Evolutionary conservation across 2,888 invertebrate species (phyloP).

Genomic region (Eristalis arbustorum): DNA sequence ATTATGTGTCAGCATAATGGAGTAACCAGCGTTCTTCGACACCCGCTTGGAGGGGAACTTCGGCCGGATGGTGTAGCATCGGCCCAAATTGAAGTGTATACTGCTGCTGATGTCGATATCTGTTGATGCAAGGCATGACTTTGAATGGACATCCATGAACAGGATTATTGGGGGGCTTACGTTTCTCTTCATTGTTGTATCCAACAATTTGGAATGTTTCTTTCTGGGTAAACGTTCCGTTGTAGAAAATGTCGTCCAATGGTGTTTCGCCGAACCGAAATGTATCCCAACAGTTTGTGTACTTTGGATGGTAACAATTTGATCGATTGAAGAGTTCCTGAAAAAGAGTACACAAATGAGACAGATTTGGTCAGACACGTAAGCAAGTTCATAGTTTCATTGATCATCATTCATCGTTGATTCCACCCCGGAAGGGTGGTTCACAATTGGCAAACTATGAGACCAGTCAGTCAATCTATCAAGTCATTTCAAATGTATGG

Average conservation of each 20-base stretch:
- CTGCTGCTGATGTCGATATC: conserved; percentile 81
- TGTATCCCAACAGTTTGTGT: conserved; percentile 82
- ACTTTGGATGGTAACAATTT: conserved; percentile 80
- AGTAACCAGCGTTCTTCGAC: conserved; percentile 82
- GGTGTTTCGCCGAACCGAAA: conserved; percentile 83
- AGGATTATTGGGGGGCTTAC: conserved; percentile 79
- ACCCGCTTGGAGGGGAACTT: conserved; percentile 79
- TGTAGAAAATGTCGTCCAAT: conserved; percentile 83
- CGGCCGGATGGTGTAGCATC: conserved; percentile 84
- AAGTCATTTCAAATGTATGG: too few relatives aligned
- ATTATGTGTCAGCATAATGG: conserved; percentile 82
- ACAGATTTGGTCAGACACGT: too few relatives aligned
- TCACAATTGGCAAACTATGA: too few relatives aligned
- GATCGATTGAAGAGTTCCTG: conserved; percentile 32
- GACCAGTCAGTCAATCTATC: too few relatives aligned
- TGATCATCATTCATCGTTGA: too few relatives aligned
- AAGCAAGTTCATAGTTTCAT: too few relatives aligned
- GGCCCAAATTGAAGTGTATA: conserved; percentile 82
- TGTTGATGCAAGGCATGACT: conserved; percentile 72
- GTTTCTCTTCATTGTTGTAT: conserved; percentile 80
- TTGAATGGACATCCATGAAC: not conserved
- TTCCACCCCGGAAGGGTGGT: too few relatives aligned
- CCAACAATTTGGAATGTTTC: conserved; percentile 83
- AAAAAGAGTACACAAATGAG: not conserved
- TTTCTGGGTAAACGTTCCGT: conserved; percentile 82